Evolutionary conservation across 64 coral and sea anemone species (phyloP), one percentile per base, ranked within the genome.

Genomic region (Montipora efflorescens): DNA sequence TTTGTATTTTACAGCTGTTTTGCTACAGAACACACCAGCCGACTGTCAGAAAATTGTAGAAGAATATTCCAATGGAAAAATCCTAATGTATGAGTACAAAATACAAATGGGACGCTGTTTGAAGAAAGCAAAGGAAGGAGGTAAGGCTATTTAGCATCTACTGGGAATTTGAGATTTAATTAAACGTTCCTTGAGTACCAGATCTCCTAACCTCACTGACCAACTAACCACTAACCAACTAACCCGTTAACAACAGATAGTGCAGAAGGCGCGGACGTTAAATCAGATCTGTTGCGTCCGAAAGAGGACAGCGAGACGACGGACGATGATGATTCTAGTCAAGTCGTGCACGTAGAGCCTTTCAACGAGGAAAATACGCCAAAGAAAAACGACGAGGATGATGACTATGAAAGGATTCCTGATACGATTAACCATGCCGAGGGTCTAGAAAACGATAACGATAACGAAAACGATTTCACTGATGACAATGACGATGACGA

Each of bases 31-130:
- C 47, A 88, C 95, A 23, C 69, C 88, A 55, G 28, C 82, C 46
- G 81, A 97, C 57, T 97, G 95, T 55, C 83, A 94, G 45, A 79
- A 80, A 11, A 81, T 97, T 18, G 70, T 97, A 4, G 70, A 97
- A 9, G 88, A 97, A 15, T 97, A 97, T 59, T 81, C 95, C 84
- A 94, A 94, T 4, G 95, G 95, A 11, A 91, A 97, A 49, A 53
- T 97, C n/a, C 84, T 97, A 1, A 94, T 97, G 95, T 97, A 91
- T 20, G 95, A 97, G 52, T 97, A 97, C 77, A 97, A 97, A 83
- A 94, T 94, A 48, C 93, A 97, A 82, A 97, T 97, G 92, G 78
- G 78, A 21, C 90, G 82, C 52, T 97, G 95, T 13, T 76, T 97
- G 88, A 81, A 86, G 10, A 81, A 81, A 19, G 90, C 87, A 66